Evolutionary conservation across 92 coral and sea anemone genomes (phyloP).

Genomic region (Porites lobata): DNA sequence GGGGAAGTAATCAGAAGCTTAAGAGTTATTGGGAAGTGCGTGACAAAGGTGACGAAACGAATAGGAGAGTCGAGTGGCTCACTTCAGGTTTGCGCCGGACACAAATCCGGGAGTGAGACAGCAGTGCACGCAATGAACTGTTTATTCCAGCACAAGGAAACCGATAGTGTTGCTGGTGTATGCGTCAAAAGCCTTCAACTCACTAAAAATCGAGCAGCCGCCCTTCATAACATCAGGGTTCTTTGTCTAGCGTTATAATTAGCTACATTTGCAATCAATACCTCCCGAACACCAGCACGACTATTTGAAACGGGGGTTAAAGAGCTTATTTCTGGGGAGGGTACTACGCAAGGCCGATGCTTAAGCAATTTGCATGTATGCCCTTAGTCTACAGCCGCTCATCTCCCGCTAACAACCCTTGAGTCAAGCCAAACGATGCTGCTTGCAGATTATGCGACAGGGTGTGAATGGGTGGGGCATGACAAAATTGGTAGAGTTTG

Average conservation of each 20-base stretch:
- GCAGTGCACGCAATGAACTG: conserved; percentile 18
- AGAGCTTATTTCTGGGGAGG: conserved; percentile 44
- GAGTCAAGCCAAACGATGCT: conserved; percentile 55
- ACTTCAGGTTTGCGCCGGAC: conserved; percentile 57
- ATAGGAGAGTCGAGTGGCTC: not conserved
- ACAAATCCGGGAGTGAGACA: not conserved
- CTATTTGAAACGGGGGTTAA: conserved; percentile 29
- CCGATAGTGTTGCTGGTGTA: conserved; percentile 49
- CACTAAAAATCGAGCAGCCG: conserved; percentile 48
- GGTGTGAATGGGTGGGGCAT: conserved; percentile 43
- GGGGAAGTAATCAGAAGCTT: too few relatives aligned
- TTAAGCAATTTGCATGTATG: conserved; percentile 48
- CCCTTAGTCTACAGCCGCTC: conserved; percentile 62
- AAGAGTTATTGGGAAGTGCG: too few relatives aligned
- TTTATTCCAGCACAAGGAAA: conserved; percentile 8
- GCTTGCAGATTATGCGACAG: conserved; percentile 66
- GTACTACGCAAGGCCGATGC: conserved; percentile 62
- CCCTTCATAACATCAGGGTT: conserved; percentile 50
- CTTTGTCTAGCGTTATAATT: conserved; percentile 18
- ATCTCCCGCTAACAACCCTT: conserved; percentile 32
- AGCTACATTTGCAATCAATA: conserved; percentile 47
- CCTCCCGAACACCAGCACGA: conserved; percentile 46
- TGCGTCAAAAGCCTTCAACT: conserved; percentile 64
- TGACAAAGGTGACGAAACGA: not conserved
- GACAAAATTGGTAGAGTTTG: not conserved